Conservation (phyloP, 92 coral and sea anemone genomes). For the Bergia puertoricense region DNA sequence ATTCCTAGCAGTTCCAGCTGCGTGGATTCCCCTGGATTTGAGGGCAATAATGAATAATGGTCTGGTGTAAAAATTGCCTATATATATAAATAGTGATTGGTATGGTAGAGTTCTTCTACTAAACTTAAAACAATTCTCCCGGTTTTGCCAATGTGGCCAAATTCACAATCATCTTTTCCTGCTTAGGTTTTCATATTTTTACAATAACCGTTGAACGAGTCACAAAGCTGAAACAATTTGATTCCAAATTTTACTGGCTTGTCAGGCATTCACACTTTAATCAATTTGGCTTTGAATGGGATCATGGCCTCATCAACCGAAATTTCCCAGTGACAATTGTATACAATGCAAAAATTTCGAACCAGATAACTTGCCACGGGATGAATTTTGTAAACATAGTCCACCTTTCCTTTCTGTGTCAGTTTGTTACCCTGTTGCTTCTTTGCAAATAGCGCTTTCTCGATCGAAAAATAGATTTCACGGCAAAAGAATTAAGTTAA, state of each 20-base stretch:
- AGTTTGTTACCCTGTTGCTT: conserved; percentile 14
- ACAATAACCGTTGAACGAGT: conserved; percentile 50
- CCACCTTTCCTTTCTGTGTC: conserved; percentile 29
- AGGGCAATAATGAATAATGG: conserved; percentile 44
- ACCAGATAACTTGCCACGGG: conserved; percentile 12
- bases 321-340: conserved; percentile 45
- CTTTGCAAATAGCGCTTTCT: conserved; percentile 25
- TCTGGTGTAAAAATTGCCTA: conserved; percentile 59
- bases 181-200: conserved; percentile 45
- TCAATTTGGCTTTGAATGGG: conserved; percentile 50
- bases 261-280: conserved; percentile 59
- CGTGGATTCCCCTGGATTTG: conserved; percentile 30
- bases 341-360: conserved; percentile 35
- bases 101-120: conserved; percentile 35
- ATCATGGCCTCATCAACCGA: conserved; percentile 57
- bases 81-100: conserved; percentile 32
- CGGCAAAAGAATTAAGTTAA: background rate
- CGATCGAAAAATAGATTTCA: background rate
- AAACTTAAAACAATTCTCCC: conserved; percentile 49
- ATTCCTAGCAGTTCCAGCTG: no score
- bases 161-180: conserved; percentile 59
- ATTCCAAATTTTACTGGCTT: conserved; percentile 42
- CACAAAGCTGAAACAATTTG: conserved; percentile 15
- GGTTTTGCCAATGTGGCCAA: conserved; percentile 47
- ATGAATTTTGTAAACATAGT: conserved; percentile 48